Evolutionary conservation across 2,888 invertebrate species (phyloP).

Genomic region (Alloscopus bannaensis): DNA sequence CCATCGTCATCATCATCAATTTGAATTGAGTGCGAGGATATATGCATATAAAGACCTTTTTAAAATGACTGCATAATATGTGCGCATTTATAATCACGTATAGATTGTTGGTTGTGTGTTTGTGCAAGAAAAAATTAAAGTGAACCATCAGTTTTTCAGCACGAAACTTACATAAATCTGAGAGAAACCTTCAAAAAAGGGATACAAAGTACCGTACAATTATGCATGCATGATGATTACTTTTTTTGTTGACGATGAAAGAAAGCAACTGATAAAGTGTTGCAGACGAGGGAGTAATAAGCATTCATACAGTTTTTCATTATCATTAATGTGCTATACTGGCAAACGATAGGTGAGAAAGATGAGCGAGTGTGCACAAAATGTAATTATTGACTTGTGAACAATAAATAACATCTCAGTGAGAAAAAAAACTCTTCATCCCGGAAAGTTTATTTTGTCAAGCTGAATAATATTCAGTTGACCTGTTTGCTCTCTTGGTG

Average conservation of each 20-base stretch:
- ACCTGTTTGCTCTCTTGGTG: no score
- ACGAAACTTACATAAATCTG: constrained; percentile 62
- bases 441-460: constrained; percentile 24
- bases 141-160: constrained; percentile 50
- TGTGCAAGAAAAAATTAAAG: constrained; percentile 9
- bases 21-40: no score
- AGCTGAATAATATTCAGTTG: no score
- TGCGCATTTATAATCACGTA: no score
- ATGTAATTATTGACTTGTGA: constrained; percentile 39
- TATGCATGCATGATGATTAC: constrained; percentile 34
- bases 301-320: no score
- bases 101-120: no score
- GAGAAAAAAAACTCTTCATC: not conserved
- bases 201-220: constrained; percentile 52
- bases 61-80: no score
- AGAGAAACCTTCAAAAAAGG: constrained; percentile 58
- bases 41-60: no score
- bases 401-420: constrained; percentile 47
- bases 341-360: constrained; percentile 22
- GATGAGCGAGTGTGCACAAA: not conserved
- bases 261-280: not conserved
- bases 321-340: constrained; percentile 55
- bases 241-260: not conserved
- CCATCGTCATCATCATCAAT: no score
- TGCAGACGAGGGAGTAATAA: constrained; percentile 9